These are phyloP conservation scores for Cotesia vestalis DNA, from an alignment of 1,140 invertebrate species.

Conservation along the genomic window DNA sequence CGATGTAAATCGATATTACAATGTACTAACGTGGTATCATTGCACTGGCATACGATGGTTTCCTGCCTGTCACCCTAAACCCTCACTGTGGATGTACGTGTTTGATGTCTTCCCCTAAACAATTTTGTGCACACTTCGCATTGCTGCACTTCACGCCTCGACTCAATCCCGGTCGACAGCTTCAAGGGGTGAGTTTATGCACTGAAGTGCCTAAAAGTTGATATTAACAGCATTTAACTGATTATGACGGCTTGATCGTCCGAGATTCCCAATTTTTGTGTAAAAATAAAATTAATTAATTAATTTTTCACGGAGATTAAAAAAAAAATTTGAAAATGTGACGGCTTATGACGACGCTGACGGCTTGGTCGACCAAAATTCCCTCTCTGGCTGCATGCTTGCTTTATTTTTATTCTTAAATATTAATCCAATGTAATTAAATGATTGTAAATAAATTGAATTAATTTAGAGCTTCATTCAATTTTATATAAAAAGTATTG, in stretches of 20 bases:
- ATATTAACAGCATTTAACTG: background rate
- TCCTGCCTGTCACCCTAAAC: constrained; percentile 58
- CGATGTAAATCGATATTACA: constrained; percentile 8
- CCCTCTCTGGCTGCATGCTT: no score
- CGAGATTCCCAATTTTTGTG: no score
- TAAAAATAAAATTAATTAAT: no score
- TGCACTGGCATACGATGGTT: constrained; percentile 52
- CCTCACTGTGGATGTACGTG: constrained; percentile 57
- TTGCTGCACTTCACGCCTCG: constrained; percentile 54
- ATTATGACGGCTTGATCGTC: no score
- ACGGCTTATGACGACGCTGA: no score
- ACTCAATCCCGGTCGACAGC: constrained; percentile 56
- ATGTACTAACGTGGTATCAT: constrained; percentile 53
- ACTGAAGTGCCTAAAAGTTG: constrained; percentile 24
- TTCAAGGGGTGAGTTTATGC: constrained; percentile 62
- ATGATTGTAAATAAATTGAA: no score
- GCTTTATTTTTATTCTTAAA: no score
- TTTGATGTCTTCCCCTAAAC: constrained; percentile 64
- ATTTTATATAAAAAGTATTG: background rate
- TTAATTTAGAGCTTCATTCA: background rate
- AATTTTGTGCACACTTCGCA: constrained; percentile 59
- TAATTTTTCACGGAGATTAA: no score
- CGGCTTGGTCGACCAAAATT: no score
- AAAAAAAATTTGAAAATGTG: no score
- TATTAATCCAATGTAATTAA: no score